These are phyloP conservation scores for Polypedilum vanderplanki DNA, from an alignment of 1,140 invertebrate species.

Conservation along the genomic window DNA sequence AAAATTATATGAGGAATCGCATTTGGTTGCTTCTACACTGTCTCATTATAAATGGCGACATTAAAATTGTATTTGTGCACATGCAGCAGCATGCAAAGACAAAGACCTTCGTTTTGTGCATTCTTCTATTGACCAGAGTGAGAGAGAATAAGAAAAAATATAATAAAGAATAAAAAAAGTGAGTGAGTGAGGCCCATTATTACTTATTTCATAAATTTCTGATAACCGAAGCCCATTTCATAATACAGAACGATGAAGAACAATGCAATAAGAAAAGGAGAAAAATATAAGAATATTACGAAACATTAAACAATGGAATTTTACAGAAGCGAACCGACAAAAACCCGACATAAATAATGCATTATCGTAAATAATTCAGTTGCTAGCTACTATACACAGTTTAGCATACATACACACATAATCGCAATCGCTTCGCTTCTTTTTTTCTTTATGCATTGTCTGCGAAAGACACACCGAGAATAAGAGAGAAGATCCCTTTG, in stretches of 20 bases:
- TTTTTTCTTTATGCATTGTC: not conserved
- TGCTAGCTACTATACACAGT: constrained; percentile 17
- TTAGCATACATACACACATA: constrained; percentile 14
- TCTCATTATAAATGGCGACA: constrained; percentile 17
- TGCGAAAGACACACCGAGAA: not conserved
- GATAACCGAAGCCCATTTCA: not conserved
- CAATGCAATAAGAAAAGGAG: not conserved
- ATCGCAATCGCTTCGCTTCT: constrained; percentile 16
- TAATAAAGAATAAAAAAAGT: not conserved
- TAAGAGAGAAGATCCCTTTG: too few relatives aligned
- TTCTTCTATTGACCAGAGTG: not conserved
- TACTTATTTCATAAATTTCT: constrained; percentile 20
- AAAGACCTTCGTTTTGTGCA: constrained; percentile 1
- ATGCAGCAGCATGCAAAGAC: not conserved
- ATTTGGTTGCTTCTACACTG: not conserved
- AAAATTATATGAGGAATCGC: constrained; percentile 19
- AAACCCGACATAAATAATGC: constrained; percentile 15
- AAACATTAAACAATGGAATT: constrained; percentile 19
- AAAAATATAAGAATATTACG: constrained; percentile 13
- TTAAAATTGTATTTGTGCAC: constrained; percentile 19
- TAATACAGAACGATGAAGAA: too few relatives aligned
- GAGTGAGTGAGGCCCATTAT: constrained; percentile 16
- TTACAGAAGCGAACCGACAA: constrained; percentile 8
- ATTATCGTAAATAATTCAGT: constrained; percentile 19
- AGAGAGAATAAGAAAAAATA: not conserved